These are phyloP conservation scores for Cyphomyrmex costatus DNA, from an alignment of 1,140 invertebrate genomes.

Conservation along the genomic window DNA sequence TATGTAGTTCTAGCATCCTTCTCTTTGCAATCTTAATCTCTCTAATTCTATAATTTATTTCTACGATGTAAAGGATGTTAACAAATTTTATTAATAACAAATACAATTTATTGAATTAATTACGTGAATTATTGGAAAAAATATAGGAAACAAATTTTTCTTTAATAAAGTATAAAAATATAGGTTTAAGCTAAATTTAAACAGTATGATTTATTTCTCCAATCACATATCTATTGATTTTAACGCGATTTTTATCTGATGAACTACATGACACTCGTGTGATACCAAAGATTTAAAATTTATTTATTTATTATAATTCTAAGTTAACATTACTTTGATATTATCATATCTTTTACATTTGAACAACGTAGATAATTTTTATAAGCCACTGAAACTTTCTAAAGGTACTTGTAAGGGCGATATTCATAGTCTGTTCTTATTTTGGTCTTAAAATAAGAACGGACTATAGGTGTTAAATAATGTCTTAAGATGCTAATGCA, in stretches of 20 bases:
- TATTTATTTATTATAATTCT: not conserved
- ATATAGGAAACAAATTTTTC: too few relatives aligned
- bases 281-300: not conserved
- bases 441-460: too few relatives aligned
- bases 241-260: not conserved
- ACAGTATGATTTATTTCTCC: too few relatives aligned
- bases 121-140: too few relatives aligned
- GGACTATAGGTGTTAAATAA: too few relatives aligned
- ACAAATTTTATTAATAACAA: too few relatives aligned
- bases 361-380: not conserved
- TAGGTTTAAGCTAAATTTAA: too few relatives aligned
- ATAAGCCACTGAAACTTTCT: not conserved
- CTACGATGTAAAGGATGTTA: too few relatives aligned
- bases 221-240: not conserved
- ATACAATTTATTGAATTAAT: too few relatives aligned
- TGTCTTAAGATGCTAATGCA: too few relatives aligned
- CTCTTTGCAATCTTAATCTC: not conserved
- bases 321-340: not conserved
- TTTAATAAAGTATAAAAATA: too few relatives aligned
- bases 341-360: not conserved
- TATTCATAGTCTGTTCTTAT: too few relatives aligned
- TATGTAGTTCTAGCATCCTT: not conserved
- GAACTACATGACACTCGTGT: not conserved
- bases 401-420: not conserved
- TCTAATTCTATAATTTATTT: not conserved